phyloP scores from a whole-genome alignment of 2,797 vertebrate genomes.

The Microctenopoma lineatum region DNA sequence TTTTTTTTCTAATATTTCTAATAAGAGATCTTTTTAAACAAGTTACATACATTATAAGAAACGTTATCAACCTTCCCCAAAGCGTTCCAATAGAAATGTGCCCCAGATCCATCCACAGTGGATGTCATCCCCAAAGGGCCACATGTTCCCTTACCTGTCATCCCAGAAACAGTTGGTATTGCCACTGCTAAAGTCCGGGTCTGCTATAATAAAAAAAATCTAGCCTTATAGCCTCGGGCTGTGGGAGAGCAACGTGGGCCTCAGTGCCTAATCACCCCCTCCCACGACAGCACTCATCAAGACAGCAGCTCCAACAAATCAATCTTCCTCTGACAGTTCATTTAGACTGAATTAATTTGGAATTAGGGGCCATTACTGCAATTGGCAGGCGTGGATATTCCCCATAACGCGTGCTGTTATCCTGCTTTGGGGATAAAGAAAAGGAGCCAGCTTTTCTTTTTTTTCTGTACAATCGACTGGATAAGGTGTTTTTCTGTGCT shows the following conservation, averaged over 20 bases:
- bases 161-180: slow-evolving; percentile 81
- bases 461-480: slow-evolving; percentile 74
- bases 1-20: slow-evolving; percentile 22
- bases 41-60: slow-evolving; percentile 26
- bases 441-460: slow-evolving; percentile 73
- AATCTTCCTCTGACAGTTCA: slow-evolving; percentile 95
- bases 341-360: slow-evolving; percentile 97
- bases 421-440: slow-evolving; percentile 82
- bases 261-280: slow-evolving; percentile 86
- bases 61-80: slow-evolving; percentile 31
- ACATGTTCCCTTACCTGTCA: slow-evolving; percentile 81
- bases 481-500: slow-evolving; percentile 81
- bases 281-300: slow-evolving; percentile 88
- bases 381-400: slow-evolving; percentile 92
- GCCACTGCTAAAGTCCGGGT: slow-evolving; percentile 72
- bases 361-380: slow-evolving; percentile 93
- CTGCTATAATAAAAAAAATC: slow-evolving; percentile 74
- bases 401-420: slow-evolving; percentile 84
- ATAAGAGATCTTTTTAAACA: slow-evolving; percentile 24
- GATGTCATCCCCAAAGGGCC: slow-evolving; percentile 72
- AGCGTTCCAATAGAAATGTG: slow-evolving; percentile 34
- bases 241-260: slow-evolving; percentile 77
- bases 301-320: slow-evolving; percentile 91
- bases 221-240: slow-evolving; percentile 79
- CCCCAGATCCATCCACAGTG: slow-evolving; percentile 41